These are phyloP conservation scores for Podocnemis expansa DNA, from an alignment of 2,113 vertebrate genomes.

Conservation along the genomic window DNA sequence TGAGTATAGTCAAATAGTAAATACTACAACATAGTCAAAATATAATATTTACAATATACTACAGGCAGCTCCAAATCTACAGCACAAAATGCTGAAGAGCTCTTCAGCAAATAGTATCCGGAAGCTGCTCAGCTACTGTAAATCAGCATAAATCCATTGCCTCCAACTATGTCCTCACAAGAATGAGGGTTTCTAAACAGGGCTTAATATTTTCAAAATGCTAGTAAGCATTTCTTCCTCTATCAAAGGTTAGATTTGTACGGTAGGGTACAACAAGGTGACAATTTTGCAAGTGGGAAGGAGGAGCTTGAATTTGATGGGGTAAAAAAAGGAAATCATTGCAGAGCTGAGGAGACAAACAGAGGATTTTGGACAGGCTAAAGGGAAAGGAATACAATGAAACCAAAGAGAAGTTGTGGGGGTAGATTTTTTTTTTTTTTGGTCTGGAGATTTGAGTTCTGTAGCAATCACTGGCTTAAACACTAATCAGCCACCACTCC, in stretches of 20 bases:
- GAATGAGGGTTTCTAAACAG: not conserved
- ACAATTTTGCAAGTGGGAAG: not conserved
- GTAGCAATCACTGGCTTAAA: not conserved
- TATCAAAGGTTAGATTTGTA: not conserved
- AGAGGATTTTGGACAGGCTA: not conserved
- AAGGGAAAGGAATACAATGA: not conserved
- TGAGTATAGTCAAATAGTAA: not conserved
- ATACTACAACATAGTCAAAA: not conserved
- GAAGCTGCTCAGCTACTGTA: not conserved
- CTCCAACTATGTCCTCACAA: not conserved
- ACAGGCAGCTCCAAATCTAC: not conserved
- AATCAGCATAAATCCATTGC: not conserved
- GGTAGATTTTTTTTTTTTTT: not conserved
- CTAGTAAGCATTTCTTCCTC: not conserved
- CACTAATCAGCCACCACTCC: not conserved
- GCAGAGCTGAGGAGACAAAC: not conserved
- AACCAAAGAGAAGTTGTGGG: not conserved
- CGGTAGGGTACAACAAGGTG: not conserved
- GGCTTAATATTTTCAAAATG: not conserved
- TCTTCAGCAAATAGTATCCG: not conserved
- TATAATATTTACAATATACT: not conserved
- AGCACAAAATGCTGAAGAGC: not conserved
- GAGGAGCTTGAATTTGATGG: not conserved
- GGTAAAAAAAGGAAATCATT: not conserved
- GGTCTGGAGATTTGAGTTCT: not conserved